These are phyloP conservation scores for Darwinula stevensoni DNA, from an alignment of 2,888 invertebrate species.

Conservation along the genomic window DNA sequence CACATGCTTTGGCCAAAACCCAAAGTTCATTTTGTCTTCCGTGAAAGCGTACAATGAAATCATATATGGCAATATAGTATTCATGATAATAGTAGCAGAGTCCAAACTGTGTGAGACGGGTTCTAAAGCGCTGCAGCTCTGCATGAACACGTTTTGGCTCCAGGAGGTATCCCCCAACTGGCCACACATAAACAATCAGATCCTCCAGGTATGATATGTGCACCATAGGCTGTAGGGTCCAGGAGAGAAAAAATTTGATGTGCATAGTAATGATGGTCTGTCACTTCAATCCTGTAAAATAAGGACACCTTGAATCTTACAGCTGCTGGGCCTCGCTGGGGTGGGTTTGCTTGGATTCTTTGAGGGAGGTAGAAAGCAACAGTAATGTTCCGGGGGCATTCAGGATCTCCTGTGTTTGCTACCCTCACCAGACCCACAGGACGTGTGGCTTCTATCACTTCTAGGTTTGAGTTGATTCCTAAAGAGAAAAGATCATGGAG, in stretches of 20 bases:
- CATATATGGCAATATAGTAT: conserved; percentile 11
- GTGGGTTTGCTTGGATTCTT: conserved; percentile 11
- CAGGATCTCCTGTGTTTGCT: conserved; percentile 7
- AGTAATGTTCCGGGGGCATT: conserved; percentile 10
- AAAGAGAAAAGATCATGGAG: not conserved
- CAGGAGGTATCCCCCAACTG: conserved; percentile 11
- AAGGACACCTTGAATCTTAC: conserved; percentile 6
- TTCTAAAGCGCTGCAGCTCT: conserved; percentile 9
- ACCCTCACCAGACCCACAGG: conserved; percentile 11
- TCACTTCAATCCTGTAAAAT: not conserved
- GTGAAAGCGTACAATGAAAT: conserved; percentile 11
- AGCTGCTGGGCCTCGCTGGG: conserved; percentile 9
- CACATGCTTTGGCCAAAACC: conserved; percentile 9
- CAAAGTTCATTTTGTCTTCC: conserved; percentile 12
- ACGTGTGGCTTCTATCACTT: conserved; percentile 11
- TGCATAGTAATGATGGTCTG: not conserved
- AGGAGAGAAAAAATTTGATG: not conserved
- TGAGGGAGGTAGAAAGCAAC: conserved; percentile 11
- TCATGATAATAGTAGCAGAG: conserved; percentile 10
- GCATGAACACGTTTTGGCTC: conserved; percentile 9
- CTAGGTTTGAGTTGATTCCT: conserved; percentile 12
- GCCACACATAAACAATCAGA: conserved; percentile 11
- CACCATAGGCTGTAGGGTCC: conserved; percentile 9
- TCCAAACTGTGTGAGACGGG: conserved; percentile 9
- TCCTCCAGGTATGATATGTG: conserved; percentile 10